phyloP scores from a whole-genome alignment of 2,113 vertebrate species.

The Mus musculus region DNA sequence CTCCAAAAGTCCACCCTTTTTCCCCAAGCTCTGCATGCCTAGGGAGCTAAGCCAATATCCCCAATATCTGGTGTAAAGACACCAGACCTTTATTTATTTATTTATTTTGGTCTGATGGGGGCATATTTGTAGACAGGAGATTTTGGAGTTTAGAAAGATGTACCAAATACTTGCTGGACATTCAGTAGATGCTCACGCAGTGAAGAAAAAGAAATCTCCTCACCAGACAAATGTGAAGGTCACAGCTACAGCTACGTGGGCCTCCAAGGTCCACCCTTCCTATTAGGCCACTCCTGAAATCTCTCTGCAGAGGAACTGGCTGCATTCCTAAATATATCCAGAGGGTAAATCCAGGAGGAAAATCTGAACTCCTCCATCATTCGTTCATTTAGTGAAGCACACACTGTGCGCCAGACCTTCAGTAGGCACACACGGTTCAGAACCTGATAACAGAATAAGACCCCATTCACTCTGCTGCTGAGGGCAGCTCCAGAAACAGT shows the following conservation, averaged over 20 bases:
- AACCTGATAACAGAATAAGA: not conserved
- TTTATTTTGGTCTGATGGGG: not conserved
- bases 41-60: not conserved
- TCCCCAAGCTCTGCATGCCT: not conserved
- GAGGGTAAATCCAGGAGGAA: not conserved
- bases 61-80: not conserved
- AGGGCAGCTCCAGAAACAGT: not conserved
- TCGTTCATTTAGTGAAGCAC: not conserved
- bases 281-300: not conserved
- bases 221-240: not conserved
- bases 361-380: not conserved
- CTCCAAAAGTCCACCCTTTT: not conserved
- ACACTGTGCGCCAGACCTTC: not conserved
- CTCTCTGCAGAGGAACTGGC: not conserved
- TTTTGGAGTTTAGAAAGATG: not conserved
- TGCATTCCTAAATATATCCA: not conserved
- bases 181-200: not conserved
- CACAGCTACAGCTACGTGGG: not conserved
- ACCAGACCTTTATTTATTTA: not conserved
- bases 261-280: not conserved
- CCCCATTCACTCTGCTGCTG: not conserved
- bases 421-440: accelerated
- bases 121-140: not conserved
- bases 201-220: not conserved
- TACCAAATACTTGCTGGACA: not conserved